A percentile compares a stretch with the other conserved stretches of the same genome.
Evolutionary conservation across 2,797 vertebrate genomes (phyloP).

Genomic region (Cephalopachus bancanus): DNA sequence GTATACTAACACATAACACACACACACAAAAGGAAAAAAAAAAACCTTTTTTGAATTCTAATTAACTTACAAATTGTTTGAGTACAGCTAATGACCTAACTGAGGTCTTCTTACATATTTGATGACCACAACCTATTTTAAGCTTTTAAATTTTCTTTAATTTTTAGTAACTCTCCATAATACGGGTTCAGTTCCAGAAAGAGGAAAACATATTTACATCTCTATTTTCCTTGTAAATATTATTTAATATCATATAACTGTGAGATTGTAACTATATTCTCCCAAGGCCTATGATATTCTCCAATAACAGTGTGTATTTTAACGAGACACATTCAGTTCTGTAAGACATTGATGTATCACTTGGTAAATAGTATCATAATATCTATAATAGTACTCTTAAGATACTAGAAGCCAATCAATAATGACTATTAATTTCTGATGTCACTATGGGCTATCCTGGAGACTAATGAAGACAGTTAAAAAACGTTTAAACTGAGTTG

Average conservation of each 20-base stretch:
- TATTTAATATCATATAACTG: slow-evolving; percentile 23
- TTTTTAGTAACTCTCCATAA: background rate
- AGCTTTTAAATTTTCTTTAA: slow-evolving; percentile 16
- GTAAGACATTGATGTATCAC: background rate
- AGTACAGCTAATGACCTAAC: background rate
- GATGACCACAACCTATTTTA: background rate
- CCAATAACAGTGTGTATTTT: background rate
- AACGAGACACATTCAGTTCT: background rate
- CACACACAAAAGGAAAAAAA: background rate
- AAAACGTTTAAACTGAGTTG: background rate
- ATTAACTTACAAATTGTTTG: slow-evolving; percentile 23
- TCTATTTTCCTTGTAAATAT: slow-evolving; percentile 29
- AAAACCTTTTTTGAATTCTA: background rate
- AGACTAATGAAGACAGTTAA: background rate
- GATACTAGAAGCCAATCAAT: background rate
- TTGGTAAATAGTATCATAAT: background rate
- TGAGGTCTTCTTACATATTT: slow-evolving; percentile 13
- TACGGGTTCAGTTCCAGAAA: background rate
- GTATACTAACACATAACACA: background rate
- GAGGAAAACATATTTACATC: background rate
- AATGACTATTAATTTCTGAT: background rate
- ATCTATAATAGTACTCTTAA: background rate
- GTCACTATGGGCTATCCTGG: background rate
- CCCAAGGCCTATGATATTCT: background rate
- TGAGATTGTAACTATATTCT: background rate